A percentile compares a stretch with the other conserved stretches of the same genome.
Evolutionary conservation across 2,797 vertebrate genomes (phyloP).

Genomic region (Rachycentron canadum): DNA sequence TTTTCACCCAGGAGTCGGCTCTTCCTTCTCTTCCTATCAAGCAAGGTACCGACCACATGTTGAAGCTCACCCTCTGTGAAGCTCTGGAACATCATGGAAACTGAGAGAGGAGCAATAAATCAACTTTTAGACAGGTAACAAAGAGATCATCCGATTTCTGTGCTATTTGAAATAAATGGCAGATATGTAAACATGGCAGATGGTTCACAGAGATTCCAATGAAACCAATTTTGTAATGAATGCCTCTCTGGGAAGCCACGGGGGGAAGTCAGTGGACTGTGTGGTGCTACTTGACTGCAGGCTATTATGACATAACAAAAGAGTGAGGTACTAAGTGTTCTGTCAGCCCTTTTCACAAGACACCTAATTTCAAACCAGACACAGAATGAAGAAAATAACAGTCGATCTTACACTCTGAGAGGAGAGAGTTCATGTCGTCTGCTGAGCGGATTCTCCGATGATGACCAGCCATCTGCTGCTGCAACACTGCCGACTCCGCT

Average conservation of each 20-base stretch:
- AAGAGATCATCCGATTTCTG: neutral
- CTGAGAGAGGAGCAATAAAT: conserved; percentile 68
- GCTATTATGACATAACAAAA: conserved; percentile 57
- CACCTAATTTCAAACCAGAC: conserved; percentile 53
- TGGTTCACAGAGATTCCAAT: conserved; percentile 14
- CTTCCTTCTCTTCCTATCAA: conserved; percentile 85
- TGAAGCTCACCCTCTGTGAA: conserved; percentile 94
- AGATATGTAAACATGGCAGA: neutral
- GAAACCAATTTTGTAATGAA: conserved; percentile 7
- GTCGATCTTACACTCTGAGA: conserved; percentile 93
- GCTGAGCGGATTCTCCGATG: conserved; percentile 88
- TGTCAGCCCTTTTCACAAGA: too few species aligned
- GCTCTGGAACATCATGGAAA: conserved; percentile 91
- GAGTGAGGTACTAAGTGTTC: conserved; percentile 40
- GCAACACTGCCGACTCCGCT: conserved; percentile 33
- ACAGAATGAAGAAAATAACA: conserved; percentile 31
- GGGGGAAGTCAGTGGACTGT: conserved; percentile 50
- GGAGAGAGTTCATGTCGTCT: conserved; percentile 86
- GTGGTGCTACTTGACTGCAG: conserved; percentile 67
- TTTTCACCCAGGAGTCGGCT: conserved; percentile 73
- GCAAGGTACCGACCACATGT: conserved; percentile 88
- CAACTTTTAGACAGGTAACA: conserved; percentile 1
- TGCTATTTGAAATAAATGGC: neutral
- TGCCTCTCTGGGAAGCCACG: neutral
- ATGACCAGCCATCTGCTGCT: conserved; percentile 67